phyloP scores from a whole-genome alignment of 1,140 invertebrate genomes.

The Galendromus occidentalis region DNA sequence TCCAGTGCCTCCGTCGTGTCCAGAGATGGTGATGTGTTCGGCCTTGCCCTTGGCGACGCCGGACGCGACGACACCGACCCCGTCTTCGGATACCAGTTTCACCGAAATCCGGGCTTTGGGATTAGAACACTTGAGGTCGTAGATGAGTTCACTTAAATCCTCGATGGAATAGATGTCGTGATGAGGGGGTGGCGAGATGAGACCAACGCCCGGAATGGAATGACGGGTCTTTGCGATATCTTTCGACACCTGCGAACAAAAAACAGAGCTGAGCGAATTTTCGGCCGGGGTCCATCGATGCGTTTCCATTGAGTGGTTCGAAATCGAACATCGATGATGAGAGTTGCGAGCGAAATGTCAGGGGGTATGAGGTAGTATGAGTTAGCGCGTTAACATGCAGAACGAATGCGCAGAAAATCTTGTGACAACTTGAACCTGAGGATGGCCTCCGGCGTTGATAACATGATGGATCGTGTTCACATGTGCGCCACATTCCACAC shows the following conservation, averaged over 20 bases:
- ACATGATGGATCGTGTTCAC: background rate
- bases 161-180: constrained; percentile 99
- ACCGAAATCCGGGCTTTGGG: constrained; percentile 85
- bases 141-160: constrained; percentile 92
- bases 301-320: too few relatives aligned
- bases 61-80: constrained; percentile 89
- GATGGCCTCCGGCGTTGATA: background rate
- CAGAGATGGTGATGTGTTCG: constrained; percentile 93
- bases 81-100: constrained; percentile 93
- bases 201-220: constrained; percentile 86
- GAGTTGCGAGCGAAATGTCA: background rate
- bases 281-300: too few relatives aligned
- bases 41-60: constrained; percentile 96
- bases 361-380: background rate
- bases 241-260: constrained; percentile 46
- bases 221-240: constrained; percentile 87
- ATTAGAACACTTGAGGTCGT: constrained; percentile 94
- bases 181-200: constrained; percentile 95
- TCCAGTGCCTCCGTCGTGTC: constrained; percentile 94
- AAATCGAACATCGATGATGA: background rate
- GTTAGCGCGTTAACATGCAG: too few relatives aligned
- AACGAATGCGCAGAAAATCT: too few relatives aligned
- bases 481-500: too few relatives aligned
- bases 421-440: background rate
- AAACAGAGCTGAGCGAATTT: too few relatives aligned